Evolutionary conservation across 1,140 invertebrate genomes (phyloP).

Genomic region (Antheraea mylitta): DNA sequence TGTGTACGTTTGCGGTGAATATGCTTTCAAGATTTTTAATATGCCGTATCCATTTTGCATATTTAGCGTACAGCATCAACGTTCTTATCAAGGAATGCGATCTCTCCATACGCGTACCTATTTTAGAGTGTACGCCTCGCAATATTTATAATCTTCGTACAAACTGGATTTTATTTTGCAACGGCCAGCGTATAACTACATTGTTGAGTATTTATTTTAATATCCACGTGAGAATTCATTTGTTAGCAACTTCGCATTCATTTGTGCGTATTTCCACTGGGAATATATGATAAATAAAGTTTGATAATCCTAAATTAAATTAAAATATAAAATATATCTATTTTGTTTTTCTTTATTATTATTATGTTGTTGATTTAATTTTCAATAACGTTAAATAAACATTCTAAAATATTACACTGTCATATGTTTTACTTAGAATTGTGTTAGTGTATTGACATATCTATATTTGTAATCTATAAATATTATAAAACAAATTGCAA

Average conservation of each 20-base stretch:
- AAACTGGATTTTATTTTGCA: constrained; percentile 38
- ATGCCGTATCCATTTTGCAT: constrained; percentile 42
- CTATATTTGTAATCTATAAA: too few species aligned
- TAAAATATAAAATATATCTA: background rate
- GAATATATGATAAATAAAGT: background rate
- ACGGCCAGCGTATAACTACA: constrained; percentile 20
- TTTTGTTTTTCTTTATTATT: background rate
- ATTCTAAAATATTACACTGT: background rate
- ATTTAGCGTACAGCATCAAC: constrained; percentile 39
- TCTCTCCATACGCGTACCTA: constrained; percentile 44
- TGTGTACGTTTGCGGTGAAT: background rate
- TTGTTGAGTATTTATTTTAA: constrained; percentile 24
- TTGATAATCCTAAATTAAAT: background rate
- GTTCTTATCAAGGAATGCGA: constrained; percentile 50
- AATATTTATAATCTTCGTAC: constrained; percentile 49
- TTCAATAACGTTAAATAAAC: background rate
- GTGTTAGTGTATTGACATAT: too few species aligned
- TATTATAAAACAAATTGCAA: too few species aligned
- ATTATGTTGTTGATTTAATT: background rate
- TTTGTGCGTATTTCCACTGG: background rate
- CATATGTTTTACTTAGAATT: background rate
- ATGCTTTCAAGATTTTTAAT: background rate
- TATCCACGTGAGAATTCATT: background rate
- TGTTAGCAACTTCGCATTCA: background rate
- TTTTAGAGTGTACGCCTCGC: constrained; percentile 41